These are phyloP conservation scores for Trichoplusia ni DNA, from an alignment of 1,140 invertebrate genomes.

Conservation along the genomic window DNA sequence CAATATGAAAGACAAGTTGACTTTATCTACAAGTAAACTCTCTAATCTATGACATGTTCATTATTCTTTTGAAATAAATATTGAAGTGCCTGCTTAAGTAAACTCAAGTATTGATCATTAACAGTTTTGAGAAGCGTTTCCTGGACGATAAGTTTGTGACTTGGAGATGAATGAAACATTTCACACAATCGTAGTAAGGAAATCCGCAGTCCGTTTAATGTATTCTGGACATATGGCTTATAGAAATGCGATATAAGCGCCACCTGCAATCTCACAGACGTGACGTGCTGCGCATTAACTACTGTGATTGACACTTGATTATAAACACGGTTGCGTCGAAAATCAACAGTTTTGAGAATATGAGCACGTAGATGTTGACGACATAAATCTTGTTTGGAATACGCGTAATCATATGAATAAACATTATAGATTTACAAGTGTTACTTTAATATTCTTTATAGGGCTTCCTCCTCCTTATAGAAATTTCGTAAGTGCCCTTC, in stretches of 20 bases:
- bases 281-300: constrained; percentile 12
- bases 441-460: too few relatives aligned
- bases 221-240: not conserved
- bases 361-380: not conserved
- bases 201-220: not conserved
- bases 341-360: constrained; percentile 2
- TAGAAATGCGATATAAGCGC: constrained; percentile 10
- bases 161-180: not conserved
- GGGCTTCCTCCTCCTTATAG: too few relatives aligned
- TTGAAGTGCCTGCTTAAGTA: constrained; percentile 2
- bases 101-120: too few relatives aligned
- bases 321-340: not conserved
- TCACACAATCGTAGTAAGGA: constrained; percentile 3
- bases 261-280: not conserved
- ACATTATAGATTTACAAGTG: too few relatives aligned
- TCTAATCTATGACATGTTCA: constrained; percentile 18
- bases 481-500: too few relatives aligned
- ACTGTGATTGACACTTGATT: constrained; percentile 11
- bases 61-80: constrained; percentile 10
- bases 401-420: not conserved
- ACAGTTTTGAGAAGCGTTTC: too few relatives aligned
- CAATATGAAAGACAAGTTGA: constrained; percentile 5
- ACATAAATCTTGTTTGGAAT: constrained; percentile 3
- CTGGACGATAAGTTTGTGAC: too few relatives aligned
- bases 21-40: constrained; percentile 16